Percentiles rank a stretch among this genome's conserved stretches.
Evolutionary conservation across 2,888 invertebrate genomes (phyloP).

Genomic region (Aquatica leii): DNA sequence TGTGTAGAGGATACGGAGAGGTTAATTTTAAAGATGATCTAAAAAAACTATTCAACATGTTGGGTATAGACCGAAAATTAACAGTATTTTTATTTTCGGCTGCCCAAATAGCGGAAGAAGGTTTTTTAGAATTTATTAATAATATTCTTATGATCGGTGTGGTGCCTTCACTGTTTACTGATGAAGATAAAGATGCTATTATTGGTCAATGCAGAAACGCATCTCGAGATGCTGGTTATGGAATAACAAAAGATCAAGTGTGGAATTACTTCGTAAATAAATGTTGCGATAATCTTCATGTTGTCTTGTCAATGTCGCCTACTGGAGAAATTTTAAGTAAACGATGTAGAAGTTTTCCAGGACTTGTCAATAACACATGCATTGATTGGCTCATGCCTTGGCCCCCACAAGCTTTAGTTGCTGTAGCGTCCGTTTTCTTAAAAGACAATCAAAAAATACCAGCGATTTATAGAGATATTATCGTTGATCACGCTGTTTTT

Average conservation of each 20-base stretch:
- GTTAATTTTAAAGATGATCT: slow-evolving; percentile 85
- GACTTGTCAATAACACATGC: slow-evolving; percentile 89
- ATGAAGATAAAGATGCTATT: slow-evolving; percentile 88
- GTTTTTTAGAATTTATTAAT: slow-evolving; percentile 89
- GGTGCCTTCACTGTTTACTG: slow-evolving; percentile 85
- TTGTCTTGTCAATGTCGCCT: slow-evolving; percentile 92
- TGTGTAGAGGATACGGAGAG: slow-evolving; percentile 88
- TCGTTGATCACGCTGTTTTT: slow-evolving; percentile 86
- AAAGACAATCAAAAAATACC: slow-evolving; percentile 67
- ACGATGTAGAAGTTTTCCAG: slow-evolving; percentile 90
- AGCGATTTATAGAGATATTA: slow-evolving; percentile 64
- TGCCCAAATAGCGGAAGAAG: slow-evolving; percentile 82
- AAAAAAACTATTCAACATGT: slow-evolving; percentile 77
- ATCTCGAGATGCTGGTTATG: slow-evolving; percentile 75
- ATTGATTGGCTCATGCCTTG: slow-evolving; percentile 96
- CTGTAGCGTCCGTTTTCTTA: slow-evolving; percentile 86
- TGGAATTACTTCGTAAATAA: slow-evolving; percentile 85
- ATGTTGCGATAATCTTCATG: slow-evolving; percentile 85
- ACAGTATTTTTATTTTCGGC: slow-evolving; percentile 86
- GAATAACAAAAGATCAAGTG: slow-evolving; percentile 80
- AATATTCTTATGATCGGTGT: slow-evolving; percentile 89
- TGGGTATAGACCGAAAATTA: slow-evolving; percentile 81
- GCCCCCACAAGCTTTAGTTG: slow-evolving; percentile 88
- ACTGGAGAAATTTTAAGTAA: slow-evolving; percentile 83
- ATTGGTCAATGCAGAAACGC: slow-evolving; percentile 74